Percentiles rank a stretch among this genome's conserved stretches.
phyloP scores from a whole-genome alignment of 2,113 vertebrate species.

The Cochlearius cochlearius region DNA sequence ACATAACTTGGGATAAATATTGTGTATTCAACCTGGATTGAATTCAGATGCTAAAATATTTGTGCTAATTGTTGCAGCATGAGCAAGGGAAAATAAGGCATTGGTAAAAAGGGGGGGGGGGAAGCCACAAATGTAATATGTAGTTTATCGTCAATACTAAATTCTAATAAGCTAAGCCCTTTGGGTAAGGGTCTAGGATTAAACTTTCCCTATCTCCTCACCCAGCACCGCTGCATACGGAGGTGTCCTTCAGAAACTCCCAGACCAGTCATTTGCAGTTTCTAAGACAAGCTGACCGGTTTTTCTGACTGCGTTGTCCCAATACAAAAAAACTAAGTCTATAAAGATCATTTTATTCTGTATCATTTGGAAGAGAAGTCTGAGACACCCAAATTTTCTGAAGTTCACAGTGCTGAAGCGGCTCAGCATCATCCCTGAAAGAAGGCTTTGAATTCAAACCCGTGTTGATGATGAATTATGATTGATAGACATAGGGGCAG shows the following conservation, averaged over 20 bases:
- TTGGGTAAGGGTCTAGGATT: background rate
- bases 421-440: background rate
- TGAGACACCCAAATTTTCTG: background rate
- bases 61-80: background rate
- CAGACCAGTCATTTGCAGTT: background rate
- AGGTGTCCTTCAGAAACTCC: background rate
- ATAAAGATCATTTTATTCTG: background rate
- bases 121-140: background rate
- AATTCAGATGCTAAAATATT: background rate
- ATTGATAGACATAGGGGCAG: slow-evolving; percentile 3
- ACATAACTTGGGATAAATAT: background rate
- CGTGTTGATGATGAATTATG: slow-evolving; percentile 12
- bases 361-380: background rate
- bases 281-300: background rate
- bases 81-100: background rate
- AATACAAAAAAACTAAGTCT: background rate
- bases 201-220: background rate
- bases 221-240: background rate
- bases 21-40: background rate
- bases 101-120: background rate
- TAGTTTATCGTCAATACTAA: background rate
- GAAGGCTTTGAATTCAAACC: slow-evolving; percentile 5
- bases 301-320: background rate
- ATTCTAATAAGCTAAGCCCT: background rate
- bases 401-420: background rate